Base-by-base conservation (phyloP, 2,888 invertebrate species). In the Temnothorax ravouxi region DNA sequence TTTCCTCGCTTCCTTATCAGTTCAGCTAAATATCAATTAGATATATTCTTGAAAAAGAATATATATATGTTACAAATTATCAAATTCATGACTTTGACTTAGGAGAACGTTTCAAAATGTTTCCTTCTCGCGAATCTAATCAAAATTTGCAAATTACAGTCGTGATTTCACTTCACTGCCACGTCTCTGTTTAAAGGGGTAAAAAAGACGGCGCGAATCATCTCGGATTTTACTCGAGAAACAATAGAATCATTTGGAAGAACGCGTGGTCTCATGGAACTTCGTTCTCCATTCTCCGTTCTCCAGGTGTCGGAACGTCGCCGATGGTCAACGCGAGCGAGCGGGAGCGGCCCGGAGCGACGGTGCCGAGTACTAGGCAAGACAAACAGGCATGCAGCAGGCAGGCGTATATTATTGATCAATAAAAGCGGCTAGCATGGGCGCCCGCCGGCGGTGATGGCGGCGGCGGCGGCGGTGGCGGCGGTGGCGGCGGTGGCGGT, bases 361-460 rank as follows among this genome's bases (percentile, higher is more conserved):
- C 92, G 89, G 88, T 91, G 92, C 91, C 92, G 92, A 90, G 91
- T 91, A 93, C 93, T 91, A 91, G 91, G 88, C 90, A 86, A 72
- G 47, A 15, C 47, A 47, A 6, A 34, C 34, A 47, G 15, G 15
- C 47, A 47, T 47, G n/a, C 79, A 59, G 54, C 77, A 62, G 29
- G 71, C 21, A 21, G 56, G 69, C 25, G 86, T 93, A 91, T 93
- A 93, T 94, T 94, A 94, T 94, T 94, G 94, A 94, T 94, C 94
- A 94, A 93, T 93, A 92, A 93, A 91, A 91, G 91, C 76, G 86
- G 90, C 92, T 92, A 89, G 93, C 92, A 93, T 92, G 94, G 92
- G 91, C 92, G 93, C 90, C 92, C 91, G 93, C 93, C 92, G 93
- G 92, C 91, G 41, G 59, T 18, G 50, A 47, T 5, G 74, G n/a